Evolutionary conservation across 2,797 vertebrate species (phyloP).

Genomic region (Girardinus metallicus): DNA sequence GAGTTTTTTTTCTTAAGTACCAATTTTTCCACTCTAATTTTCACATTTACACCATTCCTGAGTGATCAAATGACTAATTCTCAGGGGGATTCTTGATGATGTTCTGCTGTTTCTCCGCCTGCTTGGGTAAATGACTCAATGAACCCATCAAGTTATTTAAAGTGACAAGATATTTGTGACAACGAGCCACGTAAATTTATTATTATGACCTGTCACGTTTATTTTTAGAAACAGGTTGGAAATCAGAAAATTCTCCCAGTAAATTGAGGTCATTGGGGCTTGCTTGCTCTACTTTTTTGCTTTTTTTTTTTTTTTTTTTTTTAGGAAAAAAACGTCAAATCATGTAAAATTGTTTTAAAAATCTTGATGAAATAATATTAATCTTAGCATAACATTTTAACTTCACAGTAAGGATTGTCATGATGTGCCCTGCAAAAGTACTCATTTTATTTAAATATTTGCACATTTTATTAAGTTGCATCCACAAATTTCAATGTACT

Average conservation of each 20-base stretch:
- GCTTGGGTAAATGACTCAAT: not conserved
- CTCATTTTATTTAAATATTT: not conserved
- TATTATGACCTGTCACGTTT: conserved; percentile 8
- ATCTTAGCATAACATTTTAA: too few relatives aligned
- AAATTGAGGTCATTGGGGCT: not conserved
- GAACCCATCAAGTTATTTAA: conserved; percentile 34
- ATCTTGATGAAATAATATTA: not conserved
- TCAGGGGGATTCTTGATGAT: conserved; percentile 20
- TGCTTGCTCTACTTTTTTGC: not conserved
- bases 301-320: not conserved
- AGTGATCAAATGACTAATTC: conserved; percentile 37
- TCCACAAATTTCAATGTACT: not conserved
- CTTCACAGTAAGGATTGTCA: not conserved
- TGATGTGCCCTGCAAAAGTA: not conserved
- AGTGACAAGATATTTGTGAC: conserved; percentile 29
- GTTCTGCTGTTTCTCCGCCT: conserved; percentile 4
- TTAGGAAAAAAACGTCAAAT: not conserved
- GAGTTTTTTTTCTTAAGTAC: conserved; percentile 32
- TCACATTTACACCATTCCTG: conserved; percentile 38
- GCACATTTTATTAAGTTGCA: too few relatives aligned
- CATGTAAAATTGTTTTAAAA: not conserved
- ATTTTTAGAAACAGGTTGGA: conserved; percentile 12
- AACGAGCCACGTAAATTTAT: conserved; percentile 23
- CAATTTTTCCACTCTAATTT: conserved; percentile 37
- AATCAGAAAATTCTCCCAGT: not conserved